phyloP scores from a whole-genome alignment of 2,113 vertebrate genomes.

The Dendropsophus ebraccatus region DNA sequence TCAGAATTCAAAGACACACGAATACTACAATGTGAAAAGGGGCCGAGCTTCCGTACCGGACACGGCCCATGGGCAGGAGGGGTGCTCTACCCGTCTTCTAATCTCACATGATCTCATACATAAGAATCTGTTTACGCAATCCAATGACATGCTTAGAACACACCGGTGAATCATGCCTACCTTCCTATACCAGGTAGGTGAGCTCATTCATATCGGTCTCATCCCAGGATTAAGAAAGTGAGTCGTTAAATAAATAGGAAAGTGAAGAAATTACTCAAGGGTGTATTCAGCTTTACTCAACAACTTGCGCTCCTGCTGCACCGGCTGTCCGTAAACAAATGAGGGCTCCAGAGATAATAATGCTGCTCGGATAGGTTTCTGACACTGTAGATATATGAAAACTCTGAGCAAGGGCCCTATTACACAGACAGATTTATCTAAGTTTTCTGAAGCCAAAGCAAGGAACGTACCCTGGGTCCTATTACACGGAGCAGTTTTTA shows the following conservation, averaged over 20 bases:
- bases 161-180: neutral
- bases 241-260: constrained; percentile 38
- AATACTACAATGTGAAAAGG: neutral
- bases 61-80: no score
- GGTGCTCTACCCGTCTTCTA: no score
- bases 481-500: no score
- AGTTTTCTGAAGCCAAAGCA: no score
- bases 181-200: neutral
- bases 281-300: constrained; percentile 5
- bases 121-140: neutral
- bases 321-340: neutral
- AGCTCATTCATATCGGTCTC: constrained; percentile 12
- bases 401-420: neutral
- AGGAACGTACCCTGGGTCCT: no score
- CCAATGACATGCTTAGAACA: neutral
- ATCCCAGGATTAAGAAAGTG: constrained; percentile 25
- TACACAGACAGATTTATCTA: no score
- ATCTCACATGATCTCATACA: neutral
- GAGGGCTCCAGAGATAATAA: neutral
- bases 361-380: neutral
- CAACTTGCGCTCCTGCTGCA: neutral
- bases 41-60: neutral
- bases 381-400: neutral
- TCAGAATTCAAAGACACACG: no score
- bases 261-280: constrained; percentile 15